Conservation (phyloP, 2,113 vertebrate genomes). For the Triplophysa siluroides region DNA sequence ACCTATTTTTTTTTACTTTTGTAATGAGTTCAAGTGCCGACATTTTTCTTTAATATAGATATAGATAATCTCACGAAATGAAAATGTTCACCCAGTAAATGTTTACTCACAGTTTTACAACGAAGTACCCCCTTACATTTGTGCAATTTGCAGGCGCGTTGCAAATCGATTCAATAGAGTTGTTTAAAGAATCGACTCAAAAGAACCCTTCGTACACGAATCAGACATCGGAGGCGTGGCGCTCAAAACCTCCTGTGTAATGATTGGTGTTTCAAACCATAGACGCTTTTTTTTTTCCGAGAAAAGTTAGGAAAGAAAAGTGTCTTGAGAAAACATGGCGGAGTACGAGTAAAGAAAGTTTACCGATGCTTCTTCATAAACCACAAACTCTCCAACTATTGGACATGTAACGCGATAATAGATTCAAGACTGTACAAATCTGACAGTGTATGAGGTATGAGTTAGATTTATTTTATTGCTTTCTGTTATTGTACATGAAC, state of each 20-base stretch:
- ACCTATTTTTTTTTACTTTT: background rate
- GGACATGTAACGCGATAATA: constrained; percentile 11
- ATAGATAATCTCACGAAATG: no score
- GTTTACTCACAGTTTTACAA: background rate
- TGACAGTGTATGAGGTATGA: constrained; percentile 8
- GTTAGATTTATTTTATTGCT: background rate
- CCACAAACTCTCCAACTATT: background rate
- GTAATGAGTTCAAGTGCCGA: background rate
- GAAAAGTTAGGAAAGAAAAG: constrained; percentile 15
- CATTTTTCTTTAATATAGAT: background rate
- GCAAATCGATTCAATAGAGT: background rate
- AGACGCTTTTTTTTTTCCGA: background rate
- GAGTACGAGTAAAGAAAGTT: constrained; percentile 10
- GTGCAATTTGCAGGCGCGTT: background rate
- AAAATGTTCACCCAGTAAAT: no score
- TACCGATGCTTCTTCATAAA: background rate
- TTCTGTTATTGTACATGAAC: background rate
- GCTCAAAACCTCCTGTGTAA: background rate
- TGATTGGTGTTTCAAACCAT: constrained; percentile 29
- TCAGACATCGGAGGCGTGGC: constrained; percentile 15
- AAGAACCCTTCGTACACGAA: background rate
- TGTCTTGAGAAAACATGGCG: constrained; percentile 51
- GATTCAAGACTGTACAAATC: constrained; percentile 6
- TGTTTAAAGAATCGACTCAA: background rate
- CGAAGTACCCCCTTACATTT: background rate